Evolutionary conservation across 2,797 vertebrate genomes (phyloP), one percentile per base, ranked within the genome.

Genomic region (Melanotaenia parkinsoni): DNA sequence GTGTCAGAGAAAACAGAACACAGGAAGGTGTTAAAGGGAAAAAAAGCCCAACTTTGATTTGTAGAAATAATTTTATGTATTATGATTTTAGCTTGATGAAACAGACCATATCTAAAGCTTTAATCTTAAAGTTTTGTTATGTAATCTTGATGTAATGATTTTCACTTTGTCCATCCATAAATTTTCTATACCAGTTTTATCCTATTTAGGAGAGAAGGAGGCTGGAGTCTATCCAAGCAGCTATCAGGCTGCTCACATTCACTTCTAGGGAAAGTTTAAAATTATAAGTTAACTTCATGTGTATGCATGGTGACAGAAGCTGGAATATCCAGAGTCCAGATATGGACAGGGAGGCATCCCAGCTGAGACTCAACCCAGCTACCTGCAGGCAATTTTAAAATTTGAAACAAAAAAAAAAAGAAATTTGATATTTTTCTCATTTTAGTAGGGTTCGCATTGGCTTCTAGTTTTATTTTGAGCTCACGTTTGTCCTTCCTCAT

Each of bases 1-100:
- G 37, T 30, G 54, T 38, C 67, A 47, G 83, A 86, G 70, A 70
- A 40, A 35, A 58, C n/a, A 30, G 2, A 28, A 69, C 12, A 65
- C 40, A 67, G 32, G 37, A 20, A 58, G 28, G 4, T 2, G 6
- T 51, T 22, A 13, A 35, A 58, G 13, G 13, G 7, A 50, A 33
- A 22, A 7, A 24, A 51, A n/a, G 47, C 20, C 12, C 8, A 38
- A 0, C 22, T 56, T 37, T 26, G 26, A 66, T 50, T 0, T 66
- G 22, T 45, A 35, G 26, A 69, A 54, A 67, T 12, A 14, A 32
- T 45, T 62, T 24, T 0, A 18, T 45, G 7, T 45, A 56, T 22
- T 43, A 33, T 38, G 14, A 5, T 54, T 40, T 22, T 32, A 54
- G 47, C 45, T 10, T 50, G 26, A 37, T 8, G 37, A 60, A 32